Evolutionary conservation across 2,797 vertebrate genomes (phyloP).

Genomic region (Orientallactaga sibirica): DNA sequence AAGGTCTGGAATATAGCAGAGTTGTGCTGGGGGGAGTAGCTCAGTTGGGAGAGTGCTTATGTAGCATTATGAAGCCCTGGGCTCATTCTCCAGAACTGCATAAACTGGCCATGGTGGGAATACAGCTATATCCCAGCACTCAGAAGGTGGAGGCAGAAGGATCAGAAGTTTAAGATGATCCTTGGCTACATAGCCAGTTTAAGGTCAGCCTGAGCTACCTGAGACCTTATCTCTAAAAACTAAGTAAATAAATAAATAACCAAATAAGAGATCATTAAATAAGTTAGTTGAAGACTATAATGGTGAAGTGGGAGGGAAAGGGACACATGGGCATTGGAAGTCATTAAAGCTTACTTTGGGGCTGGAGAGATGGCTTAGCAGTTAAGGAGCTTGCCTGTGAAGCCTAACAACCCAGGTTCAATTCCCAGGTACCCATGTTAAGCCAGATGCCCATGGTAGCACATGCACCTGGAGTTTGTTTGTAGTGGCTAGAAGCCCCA

Average conservation of each 20-base stretch:
- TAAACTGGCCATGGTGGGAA: background rate
- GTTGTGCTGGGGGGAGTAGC: background rate
- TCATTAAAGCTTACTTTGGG: background rate
- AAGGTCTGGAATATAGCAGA: background rate
- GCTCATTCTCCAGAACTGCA: background rate
- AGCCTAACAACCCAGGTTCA: too few relatives aligned
- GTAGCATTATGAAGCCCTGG: too few relatives aligned
- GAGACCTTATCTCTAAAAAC: background rate
- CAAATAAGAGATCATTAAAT: background rate
- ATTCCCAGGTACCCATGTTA: too few relatives aligned
- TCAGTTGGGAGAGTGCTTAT: fast-evolving
- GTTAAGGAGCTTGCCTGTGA: too few relatives aligned
- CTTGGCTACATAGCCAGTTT: background rate
- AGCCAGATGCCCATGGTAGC: too few relatives aligned
- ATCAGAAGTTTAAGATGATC: background rate
- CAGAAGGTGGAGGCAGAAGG: too few relatives aligned
- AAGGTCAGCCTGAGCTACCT: background rate
- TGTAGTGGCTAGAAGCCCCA: too few relatives aligned
- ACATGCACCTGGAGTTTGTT: too few relatives aligned
- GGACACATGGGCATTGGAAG: background rate
- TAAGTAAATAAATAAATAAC: background rate
- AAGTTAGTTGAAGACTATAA: background rate
- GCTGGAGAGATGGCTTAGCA: too few relatives aligned
- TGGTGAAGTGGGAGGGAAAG: background rate
- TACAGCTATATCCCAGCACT: background rate